Evolutionary conservation across 2,888 invertebrate genomes (phyloP), one percentile per base, ranked within the genome.

Genomic region (Xylocampa areola): DNA sequence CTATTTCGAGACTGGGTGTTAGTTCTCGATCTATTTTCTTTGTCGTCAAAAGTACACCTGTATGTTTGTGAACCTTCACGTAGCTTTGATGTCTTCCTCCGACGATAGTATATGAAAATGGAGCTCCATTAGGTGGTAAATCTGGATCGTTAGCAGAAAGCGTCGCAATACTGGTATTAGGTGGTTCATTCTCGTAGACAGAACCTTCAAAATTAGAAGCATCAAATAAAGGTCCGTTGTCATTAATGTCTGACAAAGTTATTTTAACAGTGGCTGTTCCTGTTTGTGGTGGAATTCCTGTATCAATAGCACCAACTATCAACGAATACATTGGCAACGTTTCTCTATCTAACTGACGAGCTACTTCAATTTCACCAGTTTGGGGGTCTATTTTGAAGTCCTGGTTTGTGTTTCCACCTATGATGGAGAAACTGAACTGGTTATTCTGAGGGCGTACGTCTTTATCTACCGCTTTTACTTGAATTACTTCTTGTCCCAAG

Each of bases 361-460:
- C 95, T 0, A 97, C 97, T 89, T 97, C 97, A 44, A 98, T 96
- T 76, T 97, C 96, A 0, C 98, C 98, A 14, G 95, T 95, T 81
- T 97, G 97, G 0, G 97, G 97, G 91, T 98, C 98, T 19, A 98
- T 96, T 85, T 97, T 97, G 83, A 98, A 98, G 7, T 96, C 95
- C 86, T 97, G 97, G 47, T 97, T 97, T 0, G 94, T 89, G 79
- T 98, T 98, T 1, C 98, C 98, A 35, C 96, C 96, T 45, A 98
- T 96, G 36, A 98, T 97, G 0, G 98, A 97, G 80, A 97, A 98
- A 54, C 97, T 97, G 77, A 98, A 98, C 80, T 98, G 98, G 86
- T 98, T 98, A 82, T 98, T 98, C 81, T 97, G 97, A 10, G 97
- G 96, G 0, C 97, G 95, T 0, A 98, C 97, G 87, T 99, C 99